phyloP scores from a whole-genome alignment of 2,113 vertebrate species.

The Myrmecophaga tridactyla region DNA sequence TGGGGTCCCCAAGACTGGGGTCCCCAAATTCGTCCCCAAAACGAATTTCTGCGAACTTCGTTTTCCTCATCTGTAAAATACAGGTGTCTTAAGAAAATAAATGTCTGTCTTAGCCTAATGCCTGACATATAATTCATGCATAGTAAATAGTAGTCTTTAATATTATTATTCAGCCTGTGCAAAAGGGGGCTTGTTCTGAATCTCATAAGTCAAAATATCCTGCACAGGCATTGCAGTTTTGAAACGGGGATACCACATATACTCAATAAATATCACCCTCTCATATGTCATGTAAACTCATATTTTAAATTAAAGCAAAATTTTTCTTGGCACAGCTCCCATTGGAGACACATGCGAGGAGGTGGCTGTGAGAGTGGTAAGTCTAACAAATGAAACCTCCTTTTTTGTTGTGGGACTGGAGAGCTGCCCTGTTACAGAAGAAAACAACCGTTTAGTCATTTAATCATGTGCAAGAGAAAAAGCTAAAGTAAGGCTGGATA shows the following conservation, averaged over 20 bases:
- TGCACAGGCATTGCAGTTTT: background rate
- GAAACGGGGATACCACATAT: background rate
- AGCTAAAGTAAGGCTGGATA: background rate
- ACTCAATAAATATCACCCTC: background rate
- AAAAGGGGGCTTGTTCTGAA: background rate
- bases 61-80: conserved; percentile 5
- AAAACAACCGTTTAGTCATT: background rate
- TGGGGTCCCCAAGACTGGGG: background rate
- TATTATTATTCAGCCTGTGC: background rate
- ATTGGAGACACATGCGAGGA: background rate
- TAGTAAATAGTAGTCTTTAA: background rate
- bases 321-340: background rate
- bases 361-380: background rate
- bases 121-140: background rate
- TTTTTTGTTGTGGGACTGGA: rapidly evolving
- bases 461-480: rapidly evolving
- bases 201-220: background rate
- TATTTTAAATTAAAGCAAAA: background rate
- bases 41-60: background rate
- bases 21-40: too few relatives aligned
- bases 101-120: background rate
- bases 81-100: background rate
- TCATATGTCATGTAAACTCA: background rate
- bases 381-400: background rate
- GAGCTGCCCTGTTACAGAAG: background rate